Percentiles rank a stretch among this genome's conserved stretches.
Conservation (phyloP, 2,888 invertebrate genomes). For the Heliconius ismenius region DNA sequence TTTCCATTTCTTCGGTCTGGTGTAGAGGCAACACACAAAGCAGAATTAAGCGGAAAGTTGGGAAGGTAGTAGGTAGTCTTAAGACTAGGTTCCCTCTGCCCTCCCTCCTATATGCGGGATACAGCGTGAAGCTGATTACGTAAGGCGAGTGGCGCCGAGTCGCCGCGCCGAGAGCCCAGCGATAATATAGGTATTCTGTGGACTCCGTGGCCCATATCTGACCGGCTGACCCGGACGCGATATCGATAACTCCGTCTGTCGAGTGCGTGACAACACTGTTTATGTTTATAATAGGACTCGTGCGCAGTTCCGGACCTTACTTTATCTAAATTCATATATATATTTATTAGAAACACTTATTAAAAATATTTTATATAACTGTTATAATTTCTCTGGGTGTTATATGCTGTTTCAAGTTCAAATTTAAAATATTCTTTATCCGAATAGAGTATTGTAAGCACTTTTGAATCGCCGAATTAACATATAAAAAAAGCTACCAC, state of each 20-base stretch:
- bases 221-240: constrained; percentile 67
- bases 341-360: not conserved
- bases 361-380: not conserved
- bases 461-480: too few species aligned
- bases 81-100: too few species aligned
- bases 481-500: too few species aligned
- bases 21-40: too few species aligned
- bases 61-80: too few species aligned
- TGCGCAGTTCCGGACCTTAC: constrained; percentile 51
- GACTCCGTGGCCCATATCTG: constrained; percentile 49
- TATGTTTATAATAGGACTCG: constrained; percentile 56
- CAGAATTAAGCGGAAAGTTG: too few species aligned
- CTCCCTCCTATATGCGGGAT: too few species aligned
- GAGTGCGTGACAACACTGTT: constrained; percentile 64
- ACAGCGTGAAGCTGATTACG: constrained; percentile 21
- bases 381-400: too few species aligned
- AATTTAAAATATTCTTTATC: too few species aligned
- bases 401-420: too few species aligned
- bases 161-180: constrained; percentile 38
- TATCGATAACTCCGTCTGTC: constrained; percentile 65
- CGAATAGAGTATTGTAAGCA: too few species aligned
- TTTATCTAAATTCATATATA: constrained; percentile 31
- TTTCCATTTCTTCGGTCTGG: too few species aligned
- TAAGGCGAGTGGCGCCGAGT: constrained; percentile 43
- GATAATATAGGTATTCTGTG: constrained; percentile 49